Evolutionary conservation across 2,888 invertebrate species (phyloP).

Genomic region (Sesia bembeciformis): DNA sequence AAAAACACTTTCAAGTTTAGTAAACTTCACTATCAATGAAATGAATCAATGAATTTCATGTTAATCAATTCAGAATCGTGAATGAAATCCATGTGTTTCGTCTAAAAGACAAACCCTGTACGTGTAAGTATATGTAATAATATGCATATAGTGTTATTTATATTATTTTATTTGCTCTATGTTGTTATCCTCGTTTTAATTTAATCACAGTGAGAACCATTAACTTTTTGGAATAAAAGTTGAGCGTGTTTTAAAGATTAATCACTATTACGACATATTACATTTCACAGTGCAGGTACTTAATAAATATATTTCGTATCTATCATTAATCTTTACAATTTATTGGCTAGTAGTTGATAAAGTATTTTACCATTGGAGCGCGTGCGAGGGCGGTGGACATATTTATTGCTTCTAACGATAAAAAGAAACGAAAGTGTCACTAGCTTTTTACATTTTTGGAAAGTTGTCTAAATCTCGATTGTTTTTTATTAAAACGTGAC

Average conservation of each 20-base stretch:
- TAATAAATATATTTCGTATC: constrained; percentile 61
- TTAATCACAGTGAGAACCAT: background rate
- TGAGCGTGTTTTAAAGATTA: constrained; percentile 45
- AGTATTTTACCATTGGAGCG: constrained; percentile 34
- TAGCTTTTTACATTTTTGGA: constrained; percentile 45
- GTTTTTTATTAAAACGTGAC: constrained; percentile 25
- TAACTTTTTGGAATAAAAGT: background rate
- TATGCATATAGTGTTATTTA: too few relatives aligned
- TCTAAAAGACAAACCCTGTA: too few relatives aligned
- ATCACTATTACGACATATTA: constrained; percentile 55
- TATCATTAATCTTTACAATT: constrained; percentile 65
- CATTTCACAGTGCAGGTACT: constrained; percentile 53
- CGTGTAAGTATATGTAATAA: too few relatives aligned
- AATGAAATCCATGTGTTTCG: too few relatives aligned
- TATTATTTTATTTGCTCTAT: too few relatives aligned
- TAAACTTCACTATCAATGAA: too few relatives aligned
- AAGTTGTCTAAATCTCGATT: constrained; percentile 27
- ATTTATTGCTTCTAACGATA: constrained; percentile 56
- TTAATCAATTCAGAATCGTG: too few relatives aligned
- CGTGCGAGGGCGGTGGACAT: constrained; percentile 52
- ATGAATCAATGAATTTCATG: too few relatives aligned
- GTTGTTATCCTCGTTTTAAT: too few relatives aligned
- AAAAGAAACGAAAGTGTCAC: constrained; percentile 43
- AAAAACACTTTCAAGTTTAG: too few relatives aligned
- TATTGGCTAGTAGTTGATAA: constrained; percentile 49